Conservation (phyloP, 2,797 vertebrate genomes). For the Rhynchotus rufescens region DNA sequence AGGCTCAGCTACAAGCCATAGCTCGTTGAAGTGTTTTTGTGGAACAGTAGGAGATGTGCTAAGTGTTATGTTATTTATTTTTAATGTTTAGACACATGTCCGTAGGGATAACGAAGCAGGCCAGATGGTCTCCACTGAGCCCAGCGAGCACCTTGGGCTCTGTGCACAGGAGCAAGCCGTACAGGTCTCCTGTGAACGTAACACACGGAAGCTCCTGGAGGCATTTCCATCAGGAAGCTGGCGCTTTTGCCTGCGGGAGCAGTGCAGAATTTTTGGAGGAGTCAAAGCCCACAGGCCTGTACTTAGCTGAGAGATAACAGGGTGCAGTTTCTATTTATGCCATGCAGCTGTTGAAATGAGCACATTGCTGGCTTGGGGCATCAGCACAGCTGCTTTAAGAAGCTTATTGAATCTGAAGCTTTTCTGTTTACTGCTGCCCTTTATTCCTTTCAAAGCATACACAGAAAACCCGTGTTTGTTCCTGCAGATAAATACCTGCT, state of each 20-base stretch:
- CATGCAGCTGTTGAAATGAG: conserved; percentile 54
- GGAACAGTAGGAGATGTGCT: background rate
- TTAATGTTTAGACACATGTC: background rate
- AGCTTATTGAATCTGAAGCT: conserved; percentile 10
- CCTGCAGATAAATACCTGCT: conserved; percentile 8
- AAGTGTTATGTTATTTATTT: background rate
- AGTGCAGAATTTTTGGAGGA: background rate
- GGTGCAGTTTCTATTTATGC: conserved; percentile 39
- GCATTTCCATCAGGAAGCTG: background rate
- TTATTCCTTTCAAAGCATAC: background rate
- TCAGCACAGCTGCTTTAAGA: conserved; percentile 48
- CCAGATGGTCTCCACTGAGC: background rate
- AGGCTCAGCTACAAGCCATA: background rate
- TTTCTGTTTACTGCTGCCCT: conserved; percentile 25
- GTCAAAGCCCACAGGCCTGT: background rate
- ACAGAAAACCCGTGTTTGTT: background rate
- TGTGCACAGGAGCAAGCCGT: background rate
- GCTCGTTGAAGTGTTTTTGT: background rate
- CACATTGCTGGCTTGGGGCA: conserved; percentile 36
- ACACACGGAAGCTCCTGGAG: background rate
- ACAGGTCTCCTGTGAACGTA: background rate
- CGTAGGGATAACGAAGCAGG: rapidly evolving
- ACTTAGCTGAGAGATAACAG: background rate
- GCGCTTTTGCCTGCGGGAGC: background rate
- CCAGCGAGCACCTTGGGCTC: background rate